Conservation (phyloP, 2,113 vertebrate genomes). For the Panurus biarmicus region DNA sequence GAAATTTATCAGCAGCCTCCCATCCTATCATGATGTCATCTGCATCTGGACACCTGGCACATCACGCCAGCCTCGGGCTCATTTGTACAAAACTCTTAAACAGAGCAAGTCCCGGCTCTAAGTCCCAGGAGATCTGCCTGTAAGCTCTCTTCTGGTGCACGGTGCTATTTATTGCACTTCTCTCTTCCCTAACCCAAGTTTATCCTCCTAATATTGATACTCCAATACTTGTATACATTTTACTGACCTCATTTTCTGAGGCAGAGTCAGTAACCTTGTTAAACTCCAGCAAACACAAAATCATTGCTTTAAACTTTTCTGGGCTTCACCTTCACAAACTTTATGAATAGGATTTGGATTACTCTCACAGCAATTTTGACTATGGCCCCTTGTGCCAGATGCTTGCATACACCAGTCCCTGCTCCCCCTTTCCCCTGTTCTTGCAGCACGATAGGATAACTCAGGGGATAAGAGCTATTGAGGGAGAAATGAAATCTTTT, state of each 20-base stretch:
- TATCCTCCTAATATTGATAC: not conserved
- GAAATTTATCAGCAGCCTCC: constrained; percentile 49
- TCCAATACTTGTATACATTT: not conserved
- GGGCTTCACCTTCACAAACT: not conserved
- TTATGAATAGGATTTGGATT: constrained; percentile 26
- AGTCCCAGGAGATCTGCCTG: not conserved
- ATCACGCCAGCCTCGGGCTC: not conserved
- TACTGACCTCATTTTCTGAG: constrained; percentile 3
- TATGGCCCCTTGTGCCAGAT: not conserved
- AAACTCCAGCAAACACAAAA: not conserved
- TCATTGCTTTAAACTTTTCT: not conserved
- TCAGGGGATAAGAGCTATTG: not conserved
- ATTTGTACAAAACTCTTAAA: not conserved
- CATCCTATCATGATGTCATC: constrained; percentile 47
- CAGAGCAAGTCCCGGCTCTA: not conserved
- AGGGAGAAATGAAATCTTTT: not conserved
- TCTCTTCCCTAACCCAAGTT: not conserved
- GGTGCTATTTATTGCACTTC: not conserved
- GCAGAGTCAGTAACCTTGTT: not conserved
- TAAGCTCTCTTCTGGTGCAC: not conserved
- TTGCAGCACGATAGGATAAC: not conserved
- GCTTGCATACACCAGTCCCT: not conserved
- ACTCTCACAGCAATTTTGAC: not conserved
- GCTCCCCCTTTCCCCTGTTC: not conserved
- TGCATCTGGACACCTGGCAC: not conserved